Conservation (phyloP, 2,113 vertebrate genomes). For the Anas platyrhynchos region DNA sequence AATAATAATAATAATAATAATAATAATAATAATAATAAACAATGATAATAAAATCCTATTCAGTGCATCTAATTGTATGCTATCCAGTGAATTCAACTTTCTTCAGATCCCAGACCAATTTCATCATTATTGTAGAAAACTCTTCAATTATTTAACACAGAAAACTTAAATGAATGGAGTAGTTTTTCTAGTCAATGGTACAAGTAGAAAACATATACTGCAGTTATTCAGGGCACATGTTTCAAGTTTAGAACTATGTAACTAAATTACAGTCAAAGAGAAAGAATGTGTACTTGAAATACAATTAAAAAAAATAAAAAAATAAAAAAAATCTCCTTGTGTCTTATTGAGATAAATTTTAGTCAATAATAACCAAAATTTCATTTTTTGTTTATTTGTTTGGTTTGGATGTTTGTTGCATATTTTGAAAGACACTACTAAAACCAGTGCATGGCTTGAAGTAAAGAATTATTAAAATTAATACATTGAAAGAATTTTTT, state of each 20-base stretch:
- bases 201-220: neutral
- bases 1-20: too few species aligned
- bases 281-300: neutral
- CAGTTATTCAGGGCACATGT: neutral
- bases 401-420: too few species aligned
- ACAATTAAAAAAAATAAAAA: neutral
- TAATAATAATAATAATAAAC: too few species aligned
- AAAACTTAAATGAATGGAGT: neutral
- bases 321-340: accelerated
- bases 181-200: neutral
- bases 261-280: neutral
- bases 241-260: neutral
- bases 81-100: neutral
- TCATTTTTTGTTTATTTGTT: neutral
- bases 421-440: neutral
- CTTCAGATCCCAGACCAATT: neutral
- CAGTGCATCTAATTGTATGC: neutral
- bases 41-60: neutral
- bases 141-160: neutral
- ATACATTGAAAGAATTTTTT: neutral
- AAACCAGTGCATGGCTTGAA: neutral
- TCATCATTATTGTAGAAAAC: accelerated
- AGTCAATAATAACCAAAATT: neutral
- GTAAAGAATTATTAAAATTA: neutral
- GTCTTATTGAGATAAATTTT: neutral